Evolutionary conservation across 2,113 vertebrate species (phyloP), one percentile per base, ranked within the genome.

Genomic region (Acinonyx jubatus): DNA sequence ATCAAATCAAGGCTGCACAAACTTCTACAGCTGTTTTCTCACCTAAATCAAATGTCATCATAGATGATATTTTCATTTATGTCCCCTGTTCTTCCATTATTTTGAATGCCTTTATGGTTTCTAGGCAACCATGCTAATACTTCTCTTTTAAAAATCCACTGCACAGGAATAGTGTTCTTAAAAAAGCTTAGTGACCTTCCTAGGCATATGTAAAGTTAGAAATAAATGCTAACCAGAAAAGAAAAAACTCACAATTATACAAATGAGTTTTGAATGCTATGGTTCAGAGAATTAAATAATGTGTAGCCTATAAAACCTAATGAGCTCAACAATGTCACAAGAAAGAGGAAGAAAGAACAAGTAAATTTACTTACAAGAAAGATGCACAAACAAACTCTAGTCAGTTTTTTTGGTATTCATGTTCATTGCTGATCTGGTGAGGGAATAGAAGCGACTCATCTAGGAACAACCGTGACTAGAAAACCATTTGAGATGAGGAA

Each of bases 51-150:
- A 98, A 98, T 97, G 76, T 97, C 97, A 96, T 88, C 69, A 69
- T 23, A 96, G 73, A 98, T 97, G 88, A 97, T 96, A 97, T 98
- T 98, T 99, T 97, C 97, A 98, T 98, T 98, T 96, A 98, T 98
- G 98, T 96, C 5, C n/a, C 78, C 95, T 97, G 82, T 84, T 97
- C 84, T 91, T 97, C 88, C 92, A 98, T 98, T 98, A 71, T 85
- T 96, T 98, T 97, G 91, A 98, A 98, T 96, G 91, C 19, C 55
- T 98, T 98, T 98, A 92, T 98, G 57, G 98, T 99, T 99, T 97
- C 98, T 98, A 99, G 95, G 98, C 98, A 99, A 98, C 98, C 94
- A 98, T 89, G 86, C 71, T 97, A 97, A 98, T 93, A 82, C 66
- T 98, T 85, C 61, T 98, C 45, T 98, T 97, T 98, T 66, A 41